phyloP scores from a whole-genome alignment of 2,113 vertebrate species.

The Riparia riparia region DNA sequence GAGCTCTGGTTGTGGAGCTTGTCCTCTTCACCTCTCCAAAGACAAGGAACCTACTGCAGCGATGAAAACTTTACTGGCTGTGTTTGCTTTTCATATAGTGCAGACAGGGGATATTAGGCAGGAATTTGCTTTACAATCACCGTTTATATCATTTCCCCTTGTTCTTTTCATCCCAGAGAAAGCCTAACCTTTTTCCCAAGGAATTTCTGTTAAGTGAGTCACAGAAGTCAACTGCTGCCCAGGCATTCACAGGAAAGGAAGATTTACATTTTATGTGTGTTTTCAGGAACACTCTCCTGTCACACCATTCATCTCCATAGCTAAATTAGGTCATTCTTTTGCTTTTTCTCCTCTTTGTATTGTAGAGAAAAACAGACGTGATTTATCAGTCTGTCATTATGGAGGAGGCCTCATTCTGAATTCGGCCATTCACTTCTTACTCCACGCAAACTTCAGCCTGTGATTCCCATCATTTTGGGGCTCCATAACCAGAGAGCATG shows the following conservation, averaged over 20 bases:
- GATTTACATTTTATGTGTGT: constrained; percentile 48
- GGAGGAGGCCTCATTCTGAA: not conserved
- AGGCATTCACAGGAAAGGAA: constrained; percentile 55
- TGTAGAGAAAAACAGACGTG: not conserved
- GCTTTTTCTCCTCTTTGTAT: not conserved
- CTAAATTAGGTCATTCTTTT: constrained; percentile 56
- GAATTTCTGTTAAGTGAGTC: constrained; percentile 61
- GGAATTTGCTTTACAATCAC: constrained; percentile 1
- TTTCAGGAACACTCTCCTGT: constrained; percentile 35
- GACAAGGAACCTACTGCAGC: not conserved
- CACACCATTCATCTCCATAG: constrained; percentile 31
- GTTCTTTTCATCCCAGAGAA: constrained; percentile 4
- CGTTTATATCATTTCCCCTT: not conserved
- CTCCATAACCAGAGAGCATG: not conserved
- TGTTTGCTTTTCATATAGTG: not conserved
- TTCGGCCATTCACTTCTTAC: not conserved
- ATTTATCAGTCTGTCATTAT: constrained; percentile 42
- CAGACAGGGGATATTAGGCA: not conserved
- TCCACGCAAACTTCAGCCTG: not conserved
- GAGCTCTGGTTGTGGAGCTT: not conserved
- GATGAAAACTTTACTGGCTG: not conserved
- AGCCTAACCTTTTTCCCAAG: not conserved
- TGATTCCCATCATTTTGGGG: constrained; percentile 31
- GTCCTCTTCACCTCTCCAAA: not conserved
- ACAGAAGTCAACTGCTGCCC: constrained; percentile 45